Evolutionary conservation across 2,113 vertebrate genomes (phyloP).

Genomic region (Eulemur rufifrons): DNA sequence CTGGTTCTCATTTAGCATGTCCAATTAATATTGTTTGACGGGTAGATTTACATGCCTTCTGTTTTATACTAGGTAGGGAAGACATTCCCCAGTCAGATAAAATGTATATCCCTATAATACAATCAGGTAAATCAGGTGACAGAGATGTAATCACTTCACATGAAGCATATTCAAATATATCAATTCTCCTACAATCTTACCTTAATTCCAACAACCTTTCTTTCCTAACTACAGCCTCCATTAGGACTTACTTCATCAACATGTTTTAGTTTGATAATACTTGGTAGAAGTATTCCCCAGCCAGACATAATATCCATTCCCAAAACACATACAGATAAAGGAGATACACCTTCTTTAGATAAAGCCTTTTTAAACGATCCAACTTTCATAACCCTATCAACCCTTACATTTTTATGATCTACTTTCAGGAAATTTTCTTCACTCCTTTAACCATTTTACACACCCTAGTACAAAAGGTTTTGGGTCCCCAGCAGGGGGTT

Average conservation of each 20-base stretch:
- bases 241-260: background rate
- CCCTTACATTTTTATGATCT: background rate
- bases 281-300: background rate
- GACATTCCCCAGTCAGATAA: background rate
- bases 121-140: background rate
- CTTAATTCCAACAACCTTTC: background rate
- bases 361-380: background rate
- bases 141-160: background rate
- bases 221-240: background rate
- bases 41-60: background rate
- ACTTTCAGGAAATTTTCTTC: background rate
- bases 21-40: background rate
- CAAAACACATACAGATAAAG: background rate
- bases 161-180: background rate
- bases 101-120: background rate
- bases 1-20: background rate
- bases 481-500: background rate
- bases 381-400: background rate
- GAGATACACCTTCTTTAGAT: background rate
- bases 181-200: background rate
- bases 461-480: background rate
- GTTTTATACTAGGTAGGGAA: background rate
- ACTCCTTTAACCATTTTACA: background rate
- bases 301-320: background rate
- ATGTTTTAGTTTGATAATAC: background rate